Evolutionary conservation across 2,888 invertebrate species (phyloP), one percentile per base, ranked within the genome.

Genomic region (Sycophila texana): DNA sequence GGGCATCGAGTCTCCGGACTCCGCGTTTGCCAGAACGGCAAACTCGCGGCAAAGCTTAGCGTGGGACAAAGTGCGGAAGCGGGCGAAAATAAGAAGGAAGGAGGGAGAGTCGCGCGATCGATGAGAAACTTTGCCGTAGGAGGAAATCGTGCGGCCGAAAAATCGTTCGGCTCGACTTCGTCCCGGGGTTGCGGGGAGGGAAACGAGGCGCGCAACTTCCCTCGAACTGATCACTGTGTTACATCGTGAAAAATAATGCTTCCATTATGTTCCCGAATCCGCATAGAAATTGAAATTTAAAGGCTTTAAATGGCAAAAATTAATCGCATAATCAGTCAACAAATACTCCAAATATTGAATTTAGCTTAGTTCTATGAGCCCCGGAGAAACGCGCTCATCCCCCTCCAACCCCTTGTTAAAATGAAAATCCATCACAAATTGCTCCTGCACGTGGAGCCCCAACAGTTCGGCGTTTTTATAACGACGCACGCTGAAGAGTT

Each of bases 271-370:
- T 39, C 39, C 4, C 39, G 39, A 39, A 7, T 39, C 7, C 39
- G 39, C 39, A 39, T 39, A 39, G 3, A 39, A 39, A 39, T 39
- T 39, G 5, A 39, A 39, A 4, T 39, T 39, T 39, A 4, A 39
- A 4, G 39, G 4, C 0, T 39, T 4, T 39, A 0, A 39, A 7
- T 39, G 39, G 39, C 39, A 4, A 39, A 39, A 79, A 79, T 79
- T 79, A 66, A 79, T 74, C 74, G 53, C 66, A 60, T 74, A 66
- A 74, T 79, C 66, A 55, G n/a, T n/a, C n/a, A n/a, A n/a, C n/a
- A 18, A 57, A 20, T 20, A 13, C 20, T 57, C 18, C 4, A 20
- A 18, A 18, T 57, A 20, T 57, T 57, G 20, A 57, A 20, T 57
- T 18, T 18, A 39, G 39, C 39, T 39, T 7, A 39, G 39, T 39